phyloP scores from a whole-genome alignment of 2,113 vertebrate species.

The Scomber colias region DNA sequence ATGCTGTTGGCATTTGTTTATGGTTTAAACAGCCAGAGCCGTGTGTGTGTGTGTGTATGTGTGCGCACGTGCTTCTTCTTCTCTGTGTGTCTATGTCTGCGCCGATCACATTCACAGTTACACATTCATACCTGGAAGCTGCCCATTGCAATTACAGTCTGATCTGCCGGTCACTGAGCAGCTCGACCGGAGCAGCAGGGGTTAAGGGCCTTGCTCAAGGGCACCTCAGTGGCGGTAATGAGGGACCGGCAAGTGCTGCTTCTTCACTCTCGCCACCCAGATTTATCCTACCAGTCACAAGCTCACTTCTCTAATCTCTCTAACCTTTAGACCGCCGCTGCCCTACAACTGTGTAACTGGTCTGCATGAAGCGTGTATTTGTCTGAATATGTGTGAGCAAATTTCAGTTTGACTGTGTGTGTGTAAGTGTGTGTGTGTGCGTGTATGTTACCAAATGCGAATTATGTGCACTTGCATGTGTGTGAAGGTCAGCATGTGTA shows the following conservation, averaged over 20 bases:
- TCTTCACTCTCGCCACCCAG: no score
- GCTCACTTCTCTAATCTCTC: no score
- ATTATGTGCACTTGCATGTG: constrained; percentile 25
- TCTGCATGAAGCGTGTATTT: constrained; percentile 18
- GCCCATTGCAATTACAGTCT: no score
- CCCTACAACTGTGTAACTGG: neutral
- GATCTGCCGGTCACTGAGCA: no score
- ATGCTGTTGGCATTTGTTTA: constrained; percentile 53
- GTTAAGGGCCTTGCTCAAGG: no score
- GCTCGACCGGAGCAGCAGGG: no score
- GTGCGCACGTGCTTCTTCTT: constrained; percentile 14
- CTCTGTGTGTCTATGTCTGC: neutral
- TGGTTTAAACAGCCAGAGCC: constrained; percentile 36
- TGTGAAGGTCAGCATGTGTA: constrained; percentile 47
- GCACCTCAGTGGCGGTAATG: no score
- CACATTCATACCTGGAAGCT: no score
- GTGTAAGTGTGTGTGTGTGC: constrained; percentile 1
- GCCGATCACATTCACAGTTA: no score
- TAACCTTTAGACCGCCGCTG: no score
- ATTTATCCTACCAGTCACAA: no score
- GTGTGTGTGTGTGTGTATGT: constrained; percentile 13
- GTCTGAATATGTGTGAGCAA: constrained; percentile 47
- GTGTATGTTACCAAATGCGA: constrained; percentile 1
- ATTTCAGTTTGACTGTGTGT: constrained; percentile 19
- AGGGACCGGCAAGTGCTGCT: no score